Evolutionary conservation across 2,113 vertebrate genomes (phyloP).

Genomic region (Apodemus speciosus): DNA sequence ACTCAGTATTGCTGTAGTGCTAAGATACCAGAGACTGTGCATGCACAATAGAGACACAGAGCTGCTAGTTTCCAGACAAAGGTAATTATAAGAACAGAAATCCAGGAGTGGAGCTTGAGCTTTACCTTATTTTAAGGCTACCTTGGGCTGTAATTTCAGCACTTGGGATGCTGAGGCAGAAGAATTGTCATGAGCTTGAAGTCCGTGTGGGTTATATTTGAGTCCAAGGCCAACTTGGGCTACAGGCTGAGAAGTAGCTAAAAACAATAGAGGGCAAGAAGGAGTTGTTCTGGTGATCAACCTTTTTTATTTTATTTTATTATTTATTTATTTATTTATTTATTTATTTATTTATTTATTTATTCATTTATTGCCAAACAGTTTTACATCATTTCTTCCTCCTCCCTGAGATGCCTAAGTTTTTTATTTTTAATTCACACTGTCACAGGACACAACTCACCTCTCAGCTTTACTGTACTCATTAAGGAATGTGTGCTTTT

Average conservation of each 20-base stretch:
- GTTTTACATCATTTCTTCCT: conserved; percentile 21
- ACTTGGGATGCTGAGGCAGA: not conserved
- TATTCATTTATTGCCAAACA: not conserved
- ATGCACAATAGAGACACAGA: not conserved
- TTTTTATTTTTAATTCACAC: not conserved
- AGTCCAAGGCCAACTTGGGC: not conserved
- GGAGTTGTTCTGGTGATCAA: not conserved
- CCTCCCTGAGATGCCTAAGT: not conserved
- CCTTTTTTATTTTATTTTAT: not conserved
- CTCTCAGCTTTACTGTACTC: not conserved
- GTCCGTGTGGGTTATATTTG: not conserved
- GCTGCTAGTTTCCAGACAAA: not conserved
- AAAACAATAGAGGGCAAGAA: not conserved
- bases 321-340: too few relatives aligned
- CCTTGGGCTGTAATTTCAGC: not conserved
- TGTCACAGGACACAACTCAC: not conserved
- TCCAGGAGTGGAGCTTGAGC: not conserved
- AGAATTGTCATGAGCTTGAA: not conserved
- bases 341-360: too few relatives aligned
- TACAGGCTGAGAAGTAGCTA: not conserved
- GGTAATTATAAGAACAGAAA: conserved; percentile 36
- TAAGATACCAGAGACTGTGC: not conserved
- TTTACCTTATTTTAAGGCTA: not conserved
- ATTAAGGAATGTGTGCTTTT: conserved; percentile 4
- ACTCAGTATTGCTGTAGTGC: not conserved